phyloP scores from a whole-genome alignment of 2,113 vertebrate genomes.

The Arenaria interpres region DNA sequence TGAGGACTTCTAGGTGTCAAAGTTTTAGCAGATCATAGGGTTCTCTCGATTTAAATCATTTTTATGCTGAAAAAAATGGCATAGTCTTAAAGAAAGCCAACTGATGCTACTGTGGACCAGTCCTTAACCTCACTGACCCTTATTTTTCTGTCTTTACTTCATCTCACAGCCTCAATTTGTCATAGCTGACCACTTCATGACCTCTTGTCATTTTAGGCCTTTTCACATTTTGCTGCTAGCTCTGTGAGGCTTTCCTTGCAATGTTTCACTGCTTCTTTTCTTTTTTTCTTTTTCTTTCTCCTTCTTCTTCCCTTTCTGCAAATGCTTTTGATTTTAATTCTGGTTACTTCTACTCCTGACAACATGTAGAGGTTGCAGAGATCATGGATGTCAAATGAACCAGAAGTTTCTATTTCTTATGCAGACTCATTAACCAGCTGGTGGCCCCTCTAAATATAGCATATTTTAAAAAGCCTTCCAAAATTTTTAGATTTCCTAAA shows the following conservation, averaged over 20 bases:
- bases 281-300: not conserved
- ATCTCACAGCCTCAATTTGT: not conserved
- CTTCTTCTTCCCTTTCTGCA: not conserved
- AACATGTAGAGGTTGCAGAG: not conserved
- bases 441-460: not conserved
- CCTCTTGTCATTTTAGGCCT: not conserved
- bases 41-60: not conserved
- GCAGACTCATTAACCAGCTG: not conserved
- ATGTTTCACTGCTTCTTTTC: not conserved
- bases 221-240: not conserved
- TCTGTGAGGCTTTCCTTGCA: not conserved
- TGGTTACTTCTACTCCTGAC: not conserved
- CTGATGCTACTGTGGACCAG: not conserved
- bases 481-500: not conserved
- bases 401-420: not conserved
- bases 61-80: not conserved
- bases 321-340: not conserved
- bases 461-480: not conserved
- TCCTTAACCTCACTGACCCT: not conserved
- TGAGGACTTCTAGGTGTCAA: not conserved
- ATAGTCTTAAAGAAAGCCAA: not conserved
- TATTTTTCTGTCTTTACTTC: not conserved
- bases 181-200: not conserved
- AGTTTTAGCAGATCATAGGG: not conserved
- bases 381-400: not conserved